phyloP scores from a whole-genome alignment of 2,797 vertebrate species.

The Adelosebastes latens region DNA sequence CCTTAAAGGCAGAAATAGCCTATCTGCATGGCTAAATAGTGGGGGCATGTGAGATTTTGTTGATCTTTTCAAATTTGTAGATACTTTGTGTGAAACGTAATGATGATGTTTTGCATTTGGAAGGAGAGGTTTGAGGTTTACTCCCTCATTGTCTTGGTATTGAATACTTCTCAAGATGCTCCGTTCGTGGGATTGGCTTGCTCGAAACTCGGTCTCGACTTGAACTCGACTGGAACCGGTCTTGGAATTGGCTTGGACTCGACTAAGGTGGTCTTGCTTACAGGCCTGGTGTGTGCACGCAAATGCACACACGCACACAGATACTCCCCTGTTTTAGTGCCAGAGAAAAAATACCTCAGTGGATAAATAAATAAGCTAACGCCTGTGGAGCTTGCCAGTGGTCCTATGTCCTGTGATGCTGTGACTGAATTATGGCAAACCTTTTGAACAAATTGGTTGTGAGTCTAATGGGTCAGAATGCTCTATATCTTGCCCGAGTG shows the following conservation, averaged over 20 bases:
- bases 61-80: neutral
- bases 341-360: conserved; percentile 63
- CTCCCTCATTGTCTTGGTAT: conserved; percentile 31
- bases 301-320: conserved; percentile 32
- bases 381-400: conserved; percentile 55
- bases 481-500: conserved; percentile 78
- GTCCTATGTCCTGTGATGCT: conserved; percentile 48
- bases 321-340: conserved; percentile 50
- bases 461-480: conserved; percentile 84
- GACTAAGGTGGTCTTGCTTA: conserved; percentile 53
- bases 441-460: conserved; percentile 86
- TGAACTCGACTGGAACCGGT: conserved; percentile 48
- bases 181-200: conserved; percentile 15
- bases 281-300: conserved; percentile 23
- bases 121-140: conserved; percentile 23
- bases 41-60: neutral
- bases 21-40: neutral
- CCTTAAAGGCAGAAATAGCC: too few relatives aligned
- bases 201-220: conserved; percentile 45
- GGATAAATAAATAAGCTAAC: conserved; percentile 69
- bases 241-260: conserved; percentile 47
- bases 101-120: conserved; percentile 23
- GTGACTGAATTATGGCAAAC: conserved; percentile 84
- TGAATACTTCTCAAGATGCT: conserved; percentile 5
- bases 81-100: neutral